Evolutionary conservation across 1,140 invertebrate species (phyloP), one percentile per base, ranked within the genome.

Genomic region (Listronotus oregonensis): DNA sequence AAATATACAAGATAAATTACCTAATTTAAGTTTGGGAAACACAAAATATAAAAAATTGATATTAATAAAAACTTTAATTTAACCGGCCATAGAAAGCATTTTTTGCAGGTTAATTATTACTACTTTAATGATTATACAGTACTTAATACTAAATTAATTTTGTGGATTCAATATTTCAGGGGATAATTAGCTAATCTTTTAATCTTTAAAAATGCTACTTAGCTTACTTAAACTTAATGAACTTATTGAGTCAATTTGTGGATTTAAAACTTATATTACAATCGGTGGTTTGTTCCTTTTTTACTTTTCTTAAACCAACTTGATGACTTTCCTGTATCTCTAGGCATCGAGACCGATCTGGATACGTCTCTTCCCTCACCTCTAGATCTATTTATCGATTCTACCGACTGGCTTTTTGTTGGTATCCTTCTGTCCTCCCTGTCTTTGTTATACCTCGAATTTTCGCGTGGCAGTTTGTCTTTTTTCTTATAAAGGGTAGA

Each of bases 301-400:
- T 81, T 84, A 0, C 78, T 78, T 67, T 86, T 78, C 75, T 87
- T 89, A 71, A 89, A 89, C 88, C 88, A 89, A 60, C 87, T 87
- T 32, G 88, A 86, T 57, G 85, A 85, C 70, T 89, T 88, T 74
- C 85, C 86, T 56, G 84, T 82, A 71, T 89, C 86, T 67, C 86
- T 85, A 61, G 87, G 87, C 81, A 89, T 87, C 0, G 88, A 89
- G 34, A 86, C 83, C 0, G 88, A 89, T 66, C 88, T 80, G 0
- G 83, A 82, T 4, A 86, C 68, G 54, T 76, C 73, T 14, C 82
- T 31, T 18, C 77, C 65, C 6, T 82, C 80, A 5, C 74, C 75
- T 74, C 67, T 80, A 54, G 65, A 80, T 74, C 77, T 81, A 6
- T 81, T 77, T 44, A 88, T 76, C 42, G 86, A 83, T 72, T 89